phyloP scores from a whole-genome alignment of 2,888 invertebrate species.

The Himalopsyche japonica region DNA sequence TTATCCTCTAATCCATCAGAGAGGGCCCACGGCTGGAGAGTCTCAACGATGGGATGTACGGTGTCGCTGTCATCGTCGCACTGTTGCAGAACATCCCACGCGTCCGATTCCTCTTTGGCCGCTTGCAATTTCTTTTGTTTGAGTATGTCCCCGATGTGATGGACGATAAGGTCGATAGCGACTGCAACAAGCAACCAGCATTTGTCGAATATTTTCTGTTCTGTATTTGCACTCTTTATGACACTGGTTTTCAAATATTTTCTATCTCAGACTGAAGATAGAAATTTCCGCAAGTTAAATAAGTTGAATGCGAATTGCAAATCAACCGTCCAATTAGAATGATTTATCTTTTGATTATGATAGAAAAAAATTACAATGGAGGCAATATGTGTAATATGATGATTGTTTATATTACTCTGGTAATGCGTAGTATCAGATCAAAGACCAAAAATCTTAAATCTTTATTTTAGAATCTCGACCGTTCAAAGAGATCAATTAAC shows the following conservation, averaged over 20 bases:
- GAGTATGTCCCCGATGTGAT: conserved; percentile 97
- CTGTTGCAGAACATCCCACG: neutral
- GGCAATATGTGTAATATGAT: too few species aligned
- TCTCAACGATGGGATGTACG: conserved; percentile 51
- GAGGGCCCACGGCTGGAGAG: conserved; percentile 48
- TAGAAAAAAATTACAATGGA: too few species aligned
- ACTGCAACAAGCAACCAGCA: conserved; percentile 79
- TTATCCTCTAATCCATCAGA: conserved; percentile 59
- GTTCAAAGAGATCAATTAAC: too few species aligned
- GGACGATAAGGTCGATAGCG: conserved; percentile 99
- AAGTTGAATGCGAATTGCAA: too few species aligned
- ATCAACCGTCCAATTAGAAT: too few species aligned
- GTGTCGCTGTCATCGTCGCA: conserved; percentile 46
- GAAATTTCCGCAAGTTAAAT: neutral
- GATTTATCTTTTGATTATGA: too few species aligned
- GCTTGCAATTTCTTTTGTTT: conserved; percentile 49
- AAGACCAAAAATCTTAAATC: too few species aligned
- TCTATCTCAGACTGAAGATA: neutral
- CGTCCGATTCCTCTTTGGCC: neutral
- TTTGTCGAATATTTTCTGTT: conserved; percentile 17
- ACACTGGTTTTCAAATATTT: neutral
- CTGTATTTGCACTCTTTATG: neutral
- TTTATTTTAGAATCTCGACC: too few species aligned
- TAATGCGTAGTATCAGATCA: too few species aligned
- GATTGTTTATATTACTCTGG: too few species aligned